phyloP scores from a whole-genome alignment of 2,797 vertebrate species.

The Karalla daura region DNA sequence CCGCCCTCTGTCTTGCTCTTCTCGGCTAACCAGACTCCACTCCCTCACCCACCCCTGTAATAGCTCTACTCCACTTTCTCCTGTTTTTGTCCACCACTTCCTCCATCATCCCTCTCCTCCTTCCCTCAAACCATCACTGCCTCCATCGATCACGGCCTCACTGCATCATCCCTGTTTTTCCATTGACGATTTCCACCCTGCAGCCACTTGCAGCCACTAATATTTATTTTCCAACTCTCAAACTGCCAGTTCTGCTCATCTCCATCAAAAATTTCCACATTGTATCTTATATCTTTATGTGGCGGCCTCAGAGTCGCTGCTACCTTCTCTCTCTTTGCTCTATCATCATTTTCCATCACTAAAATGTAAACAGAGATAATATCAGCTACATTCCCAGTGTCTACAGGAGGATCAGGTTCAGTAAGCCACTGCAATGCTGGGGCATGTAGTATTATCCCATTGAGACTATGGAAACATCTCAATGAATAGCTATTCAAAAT shows the following conservation, averaged over 20 bases:
- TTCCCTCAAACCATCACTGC: slow-evolving; percentile 27
- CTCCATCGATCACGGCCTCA: slow-evolving; percentile 43
- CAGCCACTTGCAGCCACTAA: slow-evolving; percentile 2
- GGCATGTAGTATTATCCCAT: slow-evolving; percentile 62
- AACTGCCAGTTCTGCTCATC: slow-evolving; percentile 11
- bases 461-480: slow-evolving; percentile 73
- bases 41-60: slow-evolving; percentile 9
- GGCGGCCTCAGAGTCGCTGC: slow-evolving; percentile 28
- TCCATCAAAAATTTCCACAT: slow-evolving; percentile 20
- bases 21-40: slow-evolving; percentile 20
- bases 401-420: slow-evolving; percentile 65
- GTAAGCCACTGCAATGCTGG: slow-evolving; percentile 56
- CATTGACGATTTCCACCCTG: slow-evolving; percentile 37
- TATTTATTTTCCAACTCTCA: slow-evolving; percentile 31
- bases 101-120: slow-evolving; percentile 41
- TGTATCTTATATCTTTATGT: slow-evolving; percentile 30
- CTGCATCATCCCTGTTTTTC: slow-evolving; percentile 45
- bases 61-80: slow-evolving; percentile 31
- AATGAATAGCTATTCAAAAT: slow-evolving; percentile 68
- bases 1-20: not conserved
- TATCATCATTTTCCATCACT: slow-evolving; percentile 54
- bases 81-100: slow-evolving; percentile 51
- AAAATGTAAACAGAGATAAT: slow-evolving; percentile 74
- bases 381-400: slow-evolving; percentile 60
- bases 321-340: slow-evolving; percentile 45